These are phyloP conservation scores for Hemichromis elongatus DNA, from an alignment of 2,113 vertebrate species.

Conservation along the genomic window DNA sequence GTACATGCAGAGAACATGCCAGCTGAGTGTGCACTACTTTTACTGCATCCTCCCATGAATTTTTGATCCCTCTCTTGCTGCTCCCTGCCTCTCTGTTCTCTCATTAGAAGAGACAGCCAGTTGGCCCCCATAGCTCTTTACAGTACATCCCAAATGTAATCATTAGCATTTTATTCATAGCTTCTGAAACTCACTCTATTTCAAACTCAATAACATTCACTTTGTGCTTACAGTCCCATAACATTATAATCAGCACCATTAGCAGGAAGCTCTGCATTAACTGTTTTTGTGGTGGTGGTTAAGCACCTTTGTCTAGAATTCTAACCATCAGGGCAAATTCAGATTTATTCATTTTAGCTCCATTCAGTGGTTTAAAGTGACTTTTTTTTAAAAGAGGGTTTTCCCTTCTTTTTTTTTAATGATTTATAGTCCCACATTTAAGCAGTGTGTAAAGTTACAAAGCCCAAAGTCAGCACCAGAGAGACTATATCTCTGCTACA, in stretches of 20 bases:
- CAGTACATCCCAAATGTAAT: conserved; percentile 40
- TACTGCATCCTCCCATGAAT: conserved; percentile 30
- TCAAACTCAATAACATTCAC: conserved; percentile 29
- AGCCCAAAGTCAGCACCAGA: background rate
- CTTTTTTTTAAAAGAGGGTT: background rate
- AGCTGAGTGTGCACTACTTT: background rate
- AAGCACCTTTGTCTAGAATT: conserved; percentile 4
- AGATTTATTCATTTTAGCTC: background rate
- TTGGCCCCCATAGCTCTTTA: conserved; percentile 36
- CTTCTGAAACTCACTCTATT: conserved; percentile 10
- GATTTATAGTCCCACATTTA: background rate
- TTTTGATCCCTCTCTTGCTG: conserved; percentile 37
- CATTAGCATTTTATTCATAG: conserved; percentile 54
- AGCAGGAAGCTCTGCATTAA: conserved; percentile 1
- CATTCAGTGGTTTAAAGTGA: background rate
- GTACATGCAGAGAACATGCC: conserved; percentile 24
- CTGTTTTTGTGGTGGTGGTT: background rate
- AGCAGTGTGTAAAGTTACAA: background rate
- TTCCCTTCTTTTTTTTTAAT: background rate
- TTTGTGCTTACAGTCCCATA: conserved; percentile 11
- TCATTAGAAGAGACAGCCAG: conserved; percentile 54
- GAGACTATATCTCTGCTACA: background rate
- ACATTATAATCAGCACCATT: conserved; percentile 31
- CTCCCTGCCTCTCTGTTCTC: conserved; percentile 15
- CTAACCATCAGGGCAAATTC: conserved; percentile 13